These are phyloP conservation scores for Thalpophila matura DNA, from an alignment of 2,888 invertebrate species.

Conservation along the genomic window DNA sequence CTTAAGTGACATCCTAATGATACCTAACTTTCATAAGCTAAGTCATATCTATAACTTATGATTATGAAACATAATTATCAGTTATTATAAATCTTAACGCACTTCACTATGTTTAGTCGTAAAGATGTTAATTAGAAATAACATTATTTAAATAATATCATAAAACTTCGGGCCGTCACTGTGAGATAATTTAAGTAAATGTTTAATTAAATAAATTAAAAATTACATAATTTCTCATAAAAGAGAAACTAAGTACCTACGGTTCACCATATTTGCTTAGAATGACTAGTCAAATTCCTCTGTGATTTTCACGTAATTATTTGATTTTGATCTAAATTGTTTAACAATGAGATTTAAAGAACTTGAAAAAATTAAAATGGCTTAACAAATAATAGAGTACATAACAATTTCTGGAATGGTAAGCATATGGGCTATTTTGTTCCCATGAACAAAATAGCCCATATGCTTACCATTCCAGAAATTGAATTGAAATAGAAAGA, in stretches of 20 bases:
- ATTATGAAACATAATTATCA: slow-evolving; percentile 6
- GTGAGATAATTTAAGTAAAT: slow-evolving; percentile 13
- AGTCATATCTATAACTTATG: background rate
- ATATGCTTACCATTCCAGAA: too few relatives aligned
- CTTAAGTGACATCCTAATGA: slow-evolving; percentile 24
- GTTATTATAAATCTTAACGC: slow-evolving; percentile 4
- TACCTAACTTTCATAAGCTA: slow-evolving; percentile 28
- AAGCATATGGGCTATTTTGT: too few relatives aligned
- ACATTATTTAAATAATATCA: slow-evolving; percentile 19
- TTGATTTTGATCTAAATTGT: slow-evolving; percentile 29
- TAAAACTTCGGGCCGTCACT: slow-evolving; percentile 11
- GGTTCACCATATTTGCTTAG: slow-evolving; percentile 10
- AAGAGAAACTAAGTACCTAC: slow-evolving; percentile 29
- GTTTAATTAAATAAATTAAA: slow-evolving; percentile 18
- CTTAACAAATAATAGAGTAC: background rate
- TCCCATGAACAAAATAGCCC: too few relatives aligned
- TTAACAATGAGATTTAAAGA: slow-evolving; percentile 25
- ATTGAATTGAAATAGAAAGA: too few relatives aligned
- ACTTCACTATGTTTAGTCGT: slow-evolving; percentile 1
- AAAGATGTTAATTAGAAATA: slow-evolving; percentile 5
- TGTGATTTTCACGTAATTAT: slow-evolving; percentile 20
- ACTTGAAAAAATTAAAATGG: slow-evolving; percentile 12
- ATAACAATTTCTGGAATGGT: too few relatives aligned
- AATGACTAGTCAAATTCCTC: slow-evolving; percentile 14
- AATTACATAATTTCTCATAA: slow-evolving; percentile 17